Evolutionary conservation across 2,113 vertebrate genomes (phyloP).

Genomic region (Scolopax mira): DNA sequence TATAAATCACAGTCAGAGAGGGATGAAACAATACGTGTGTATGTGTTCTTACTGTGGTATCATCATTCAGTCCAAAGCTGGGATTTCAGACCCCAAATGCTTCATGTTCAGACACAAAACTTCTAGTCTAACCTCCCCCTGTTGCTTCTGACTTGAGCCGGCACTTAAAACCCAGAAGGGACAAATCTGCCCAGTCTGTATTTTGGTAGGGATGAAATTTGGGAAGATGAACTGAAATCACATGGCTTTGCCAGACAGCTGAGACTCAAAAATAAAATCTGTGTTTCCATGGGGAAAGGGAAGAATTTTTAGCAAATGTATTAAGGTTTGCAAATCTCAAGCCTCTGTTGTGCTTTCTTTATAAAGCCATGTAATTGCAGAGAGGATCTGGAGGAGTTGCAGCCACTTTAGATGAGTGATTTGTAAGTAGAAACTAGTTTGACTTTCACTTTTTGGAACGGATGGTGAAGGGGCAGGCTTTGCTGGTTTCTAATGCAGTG

Average conservation of each 20-base stretch:
- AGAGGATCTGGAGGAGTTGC: slow-evolving; percentile 44
- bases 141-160: not conserved
- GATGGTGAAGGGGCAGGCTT: not conserved
- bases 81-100: not conserved
- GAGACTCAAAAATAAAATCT: slow-evolving; percentile 45
- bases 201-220: slow-evolving; percentile 24
- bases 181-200: not conserved
- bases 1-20: not conserved
- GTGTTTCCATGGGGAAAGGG: slow-evolving; percentile 29
- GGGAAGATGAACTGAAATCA: slow-evolving; percentile 37
- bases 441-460: slow-evolving; percentile 32
- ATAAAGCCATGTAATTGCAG: slow-evolving; percentile 44
- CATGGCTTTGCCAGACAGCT: slow-evolving; percentile 33
- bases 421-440: slow-evolving; percentile 6
- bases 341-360: slow-evolving; percentile 15
- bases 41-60: not conserved
- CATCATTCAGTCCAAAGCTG: not conserved
- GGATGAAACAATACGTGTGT: not conserved
- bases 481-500: slow-evolving; percentile 26
- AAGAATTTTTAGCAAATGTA: slow-evolving; percentile 50
- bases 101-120: not conserved
- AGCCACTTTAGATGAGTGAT: slow-evolving; percentile 37
- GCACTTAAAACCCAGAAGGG: not conserved
- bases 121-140: not conserved
- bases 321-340: slow-evolving; percentile 49